These are phyloP conservation scores for Notothenia rossii DNA, from an alignment of 2,113 vertebrate genomes.

Conservation along the genomic window DNA sequence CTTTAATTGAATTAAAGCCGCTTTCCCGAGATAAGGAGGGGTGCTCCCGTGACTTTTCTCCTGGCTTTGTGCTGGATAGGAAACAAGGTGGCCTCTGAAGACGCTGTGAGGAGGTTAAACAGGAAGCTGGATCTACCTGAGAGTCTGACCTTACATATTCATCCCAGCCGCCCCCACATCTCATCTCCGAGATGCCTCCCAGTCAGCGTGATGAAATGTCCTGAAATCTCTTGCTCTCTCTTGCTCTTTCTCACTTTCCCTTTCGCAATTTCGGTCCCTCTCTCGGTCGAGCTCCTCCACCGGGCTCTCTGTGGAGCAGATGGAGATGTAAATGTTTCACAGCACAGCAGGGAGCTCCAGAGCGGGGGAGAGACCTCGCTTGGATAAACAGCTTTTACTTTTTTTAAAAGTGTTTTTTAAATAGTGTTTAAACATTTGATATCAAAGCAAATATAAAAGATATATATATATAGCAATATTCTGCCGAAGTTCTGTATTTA, in stretches of 20 bases:
- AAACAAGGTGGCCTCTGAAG: conserved; percentile 41
- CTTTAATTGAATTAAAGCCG: conserved; percentile 75
- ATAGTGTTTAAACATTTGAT: not conserved
- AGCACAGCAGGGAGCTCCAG: conserved; percentile 4
- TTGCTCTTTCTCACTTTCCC: not conserved
- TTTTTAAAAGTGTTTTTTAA: conserved; percentile 4
- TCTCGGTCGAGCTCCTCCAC: conserved; percentile 32
- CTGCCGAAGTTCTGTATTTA: conserved; percentile 14
- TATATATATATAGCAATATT: not conserved
- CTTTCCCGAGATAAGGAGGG: conserved; percentile 47
- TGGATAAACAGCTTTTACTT: conserved; percentile 30
- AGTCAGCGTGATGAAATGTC: conserved; percentile 74
- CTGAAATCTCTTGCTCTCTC: conserved; percentile 62
- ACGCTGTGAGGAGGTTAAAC: conserved; percentile 37
- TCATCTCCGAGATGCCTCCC: conserved; percentile 40
- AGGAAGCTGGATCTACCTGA: conserved; percentile 40
- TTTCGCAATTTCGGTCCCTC: conserved; percentile 47
- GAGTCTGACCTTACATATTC: conserved; percentile 37
- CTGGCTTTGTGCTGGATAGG: conserved; percentile 20
- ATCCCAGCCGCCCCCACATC: conserved; percentile 1
- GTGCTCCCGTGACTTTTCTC: conserved; percentile 16
- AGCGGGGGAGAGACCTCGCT: not conserved
- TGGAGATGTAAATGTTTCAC: conserved; percentile 59
- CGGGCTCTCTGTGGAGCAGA: conserved; percentile 41
- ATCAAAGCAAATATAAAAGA: not conserved